Conservation (phyloP, 2,113 vertebrate genomes). For the Pelecanus crispus region DNA sequence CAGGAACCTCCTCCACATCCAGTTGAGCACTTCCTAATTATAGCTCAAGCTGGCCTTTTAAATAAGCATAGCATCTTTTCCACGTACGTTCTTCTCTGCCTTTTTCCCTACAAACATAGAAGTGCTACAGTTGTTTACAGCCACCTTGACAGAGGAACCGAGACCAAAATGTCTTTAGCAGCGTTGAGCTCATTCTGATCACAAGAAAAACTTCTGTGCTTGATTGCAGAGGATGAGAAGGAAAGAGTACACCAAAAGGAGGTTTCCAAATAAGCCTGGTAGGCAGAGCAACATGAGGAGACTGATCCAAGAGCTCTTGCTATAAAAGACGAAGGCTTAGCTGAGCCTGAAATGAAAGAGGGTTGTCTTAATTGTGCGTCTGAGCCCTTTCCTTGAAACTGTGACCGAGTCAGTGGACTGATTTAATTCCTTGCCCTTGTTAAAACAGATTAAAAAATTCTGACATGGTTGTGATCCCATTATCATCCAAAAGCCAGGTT, state of each 20-base stretch:
- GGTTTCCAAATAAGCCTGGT: neutral
- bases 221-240: neutral
- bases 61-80: neutral
- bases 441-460: neutral
- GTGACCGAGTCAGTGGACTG: neutral
- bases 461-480: neutral
- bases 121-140: neutral
- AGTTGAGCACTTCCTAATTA: conserved; percentile 7
- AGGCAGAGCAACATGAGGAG: neutral
- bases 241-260: neutral
- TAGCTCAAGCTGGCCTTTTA: neutral
- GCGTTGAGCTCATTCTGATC: neutral
- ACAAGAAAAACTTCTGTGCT: neutral
- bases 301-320: neutral
- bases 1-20: neutral
- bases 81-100: neutral
- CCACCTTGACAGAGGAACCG: neutral
- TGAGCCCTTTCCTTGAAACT: neutral
- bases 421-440: neutral
- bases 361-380: neutral
- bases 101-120: neutral
- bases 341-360: neutral
- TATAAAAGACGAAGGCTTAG: neutral
- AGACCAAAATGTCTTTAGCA: neutral
- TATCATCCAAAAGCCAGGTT: neutral